phyloP scores from a whole-genome alignment of 2,888 invertebrate genomes.

The Phengaris alcon region DNA sequence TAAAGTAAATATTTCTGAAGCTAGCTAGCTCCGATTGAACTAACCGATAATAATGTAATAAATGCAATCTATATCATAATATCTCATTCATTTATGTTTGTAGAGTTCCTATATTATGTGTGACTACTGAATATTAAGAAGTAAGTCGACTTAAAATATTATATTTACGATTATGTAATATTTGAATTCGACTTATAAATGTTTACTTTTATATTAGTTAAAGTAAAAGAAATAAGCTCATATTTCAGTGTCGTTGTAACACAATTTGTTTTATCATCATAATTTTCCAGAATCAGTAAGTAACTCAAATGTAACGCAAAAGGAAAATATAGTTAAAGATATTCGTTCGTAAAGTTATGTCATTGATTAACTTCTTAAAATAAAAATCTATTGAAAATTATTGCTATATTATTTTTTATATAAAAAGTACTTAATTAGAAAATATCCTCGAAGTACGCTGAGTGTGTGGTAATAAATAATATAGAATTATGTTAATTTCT shows the following conservation, averaged over 20 bases:
- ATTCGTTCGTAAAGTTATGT: neutral
- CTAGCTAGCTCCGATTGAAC: neutral
- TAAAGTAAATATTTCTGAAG: constrained; percentile 6
- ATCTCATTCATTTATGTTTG: neutral
- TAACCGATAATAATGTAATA: neutral
- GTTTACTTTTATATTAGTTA: too few relatives aligned
- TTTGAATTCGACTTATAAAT: too few relatives aligned
- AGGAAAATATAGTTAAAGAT: constrained; percentile 1
- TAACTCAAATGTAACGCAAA: neutral
- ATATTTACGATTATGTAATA: neutral
- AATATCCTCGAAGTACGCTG: neutral
- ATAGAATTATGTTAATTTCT: neutral
- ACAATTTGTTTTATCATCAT: too few relatives aligned
- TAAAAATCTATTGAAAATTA: too few relatives aligned
- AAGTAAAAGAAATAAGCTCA: too few relatives aligned
- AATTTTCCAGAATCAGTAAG: too few relatives aligned
- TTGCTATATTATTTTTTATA: too few relatives aligned
- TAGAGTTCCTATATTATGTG: neutral
- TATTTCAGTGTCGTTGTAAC: too few relatives aligned
- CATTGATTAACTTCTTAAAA: neutral
- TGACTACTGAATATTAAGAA: neutral
- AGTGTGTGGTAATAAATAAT: neutral
- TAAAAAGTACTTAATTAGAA: neutral
- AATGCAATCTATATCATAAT: neutral
- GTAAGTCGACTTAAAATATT: neutral